Conservation (phyloP, 1,140 invertebrate species). For the Drosophila mojavensis region DNA sequence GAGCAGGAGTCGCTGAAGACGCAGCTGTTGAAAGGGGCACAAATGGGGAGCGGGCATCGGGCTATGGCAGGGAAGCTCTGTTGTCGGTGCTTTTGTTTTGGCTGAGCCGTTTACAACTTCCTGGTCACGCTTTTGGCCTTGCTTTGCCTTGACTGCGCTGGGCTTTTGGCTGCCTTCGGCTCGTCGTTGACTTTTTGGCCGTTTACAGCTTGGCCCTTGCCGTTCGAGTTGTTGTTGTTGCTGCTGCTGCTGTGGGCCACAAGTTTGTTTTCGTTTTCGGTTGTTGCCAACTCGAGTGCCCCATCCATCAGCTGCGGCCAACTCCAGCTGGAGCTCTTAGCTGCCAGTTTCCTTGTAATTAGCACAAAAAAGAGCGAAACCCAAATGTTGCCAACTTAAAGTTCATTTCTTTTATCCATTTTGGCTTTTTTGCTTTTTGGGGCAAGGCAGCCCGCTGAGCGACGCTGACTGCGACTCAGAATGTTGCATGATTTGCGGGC, state of each 20-base stretch:
- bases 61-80: conserved; percentile 4
- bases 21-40: neutral
- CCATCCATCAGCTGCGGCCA: conserved; percentile 45
- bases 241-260: conserved; percentile 65
- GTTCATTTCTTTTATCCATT: conserved; percentile 20
- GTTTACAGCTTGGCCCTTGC: conserved; percentile 53
- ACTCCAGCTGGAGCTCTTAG: conserved; percentile 15
- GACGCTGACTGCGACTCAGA: conserved; percentile 40
- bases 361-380: conserved; percentile 61
- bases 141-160: conserved; percentile 21
- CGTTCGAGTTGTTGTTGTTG: neutral
- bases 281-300: conserved; percentile 63
- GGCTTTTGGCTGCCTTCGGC: conserved; percentile 39
- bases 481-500: conserved; percentile 70
- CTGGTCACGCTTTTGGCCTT: conserved; percentile 70
- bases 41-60: neutral
- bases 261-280: conserved; percentile 69
- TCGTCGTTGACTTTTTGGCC: conserved; percentile 40
- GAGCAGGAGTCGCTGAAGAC: neutral
- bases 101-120: conserved; percentile 74
- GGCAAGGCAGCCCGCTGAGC: conserved; percentile 34
- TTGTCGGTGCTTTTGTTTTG: conserved; percentile 48
- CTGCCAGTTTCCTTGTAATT: conserved; percentile 68
- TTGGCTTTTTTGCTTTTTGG: neutral
- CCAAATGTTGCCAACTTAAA: conserved; percentile 72